Percentiles rank a stretch among this genome's conserved stretches.
Conservation (phyloP, 2,113 vertebrate genomes). For the Larimichthys crocea region DNA sequence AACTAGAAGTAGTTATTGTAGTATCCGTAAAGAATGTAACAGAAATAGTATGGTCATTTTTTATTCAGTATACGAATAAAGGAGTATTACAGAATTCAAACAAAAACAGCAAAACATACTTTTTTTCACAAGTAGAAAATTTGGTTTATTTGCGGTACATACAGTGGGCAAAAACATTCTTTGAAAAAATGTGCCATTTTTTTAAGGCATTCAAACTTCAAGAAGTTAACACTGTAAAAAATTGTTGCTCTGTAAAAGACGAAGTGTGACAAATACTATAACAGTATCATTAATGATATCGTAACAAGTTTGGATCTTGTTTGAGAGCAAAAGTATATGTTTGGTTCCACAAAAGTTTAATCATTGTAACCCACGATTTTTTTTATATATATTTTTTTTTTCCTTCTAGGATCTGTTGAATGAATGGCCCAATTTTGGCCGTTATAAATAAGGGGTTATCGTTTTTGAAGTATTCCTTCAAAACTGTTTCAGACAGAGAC, state of each 20-base stretch:
- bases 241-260: constrained; percentile 65
- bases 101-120: constrained; percentile 67
- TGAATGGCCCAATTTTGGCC: constrained; percentile 26
- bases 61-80: constrained; percentile 69
- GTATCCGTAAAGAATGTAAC: background rate
- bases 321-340: constrained; percentile 30
- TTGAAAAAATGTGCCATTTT: constrained; percentile 70
- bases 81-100: constrained; percentile 64
- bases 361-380: background rate
- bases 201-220: constrained; percentile 73
- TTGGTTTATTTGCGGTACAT: constrained; percentile 70
- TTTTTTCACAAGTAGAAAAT: constrained; percentile 73
- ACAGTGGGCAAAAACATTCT: constrained; percentile 75
- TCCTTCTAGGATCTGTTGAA: background rate
- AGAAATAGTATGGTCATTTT: constrained; percentile 27
- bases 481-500: constrained; percentile 21
- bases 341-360: constrained; percentile 24
- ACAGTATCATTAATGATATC: constrained; percentile 40
- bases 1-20: background rate
- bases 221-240: constrained; percentile 75
- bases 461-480: constrained; percentile 24
- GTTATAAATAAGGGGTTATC: constrained; percentile 34
- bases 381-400: background rate
- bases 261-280: constrained; percentile 57
- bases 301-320: constrained; percentile 25